Evolutionary conservation across 2,113 vertebrate species (phyloP).

Genomic region (Bos indicus): DNA sequence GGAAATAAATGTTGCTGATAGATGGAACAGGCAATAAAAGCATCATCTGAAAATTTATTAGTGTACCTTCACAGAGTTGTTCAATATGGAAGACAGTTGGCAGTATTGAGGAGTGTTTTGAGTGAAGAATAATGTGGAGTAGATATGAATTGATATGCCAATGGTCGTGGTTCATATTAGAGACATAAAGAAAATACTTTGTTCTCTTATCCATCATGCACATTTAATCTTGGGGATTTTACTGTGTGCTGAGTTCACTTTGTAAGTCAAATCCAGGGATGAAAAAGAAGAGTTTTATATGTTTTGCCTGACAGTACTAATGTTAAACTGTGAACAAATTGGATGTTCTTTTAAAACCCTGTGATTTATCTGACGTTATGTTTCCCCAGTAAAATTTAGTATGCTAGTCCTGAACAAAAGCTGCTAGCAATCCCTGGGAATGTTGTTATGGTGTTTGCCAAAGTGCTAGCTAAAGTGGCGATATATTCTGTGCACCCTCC

Average conservation of each 20-base stretch:
- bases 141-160: slow-evolving; percentile 72
- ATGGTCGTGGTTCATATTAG: slow-evolving; percentile 62
- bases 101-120: slow-evolving; percentile 61
- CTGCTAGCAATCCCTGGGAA: slow-evolving; percentile 68
- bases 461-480: slow-evolving; percentile 65
- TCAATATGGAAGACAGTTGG: slow-evolving; percentile 55
- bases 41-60: slow-evolving; percentile 78
- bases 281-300: slow-evolving; percentile 73
- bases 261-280: slow-evolving; percentile 76
- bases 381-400: slow-evolving; percentile 71
- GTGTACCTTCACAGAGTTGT: slow-evolving; percentile 58
- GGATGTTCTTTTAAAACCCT: slow-evolving; percentile 72
- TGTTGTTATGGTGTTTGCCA: slow-evolving; percentile 53
- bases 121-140: slow-evolving; percentile 69
- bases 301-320: slow-evolving; percentile 73
- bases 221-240: slow-evolving; percentile 76
- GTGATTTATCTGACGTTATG: slow-evolving; percentile 69
- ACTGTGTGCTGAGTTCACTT: slow-evolving; percentile 64
- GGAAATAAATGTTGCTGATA: slow-evolving; percentile 71
- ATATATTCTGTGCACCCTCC: slow-evolving; percentile 60
- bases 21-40: slow-evolving; percentile 74
- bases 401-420: slow-evolving; percentile 69
- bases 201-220: slow-evolving; percentile 74
- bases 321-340: slow-evolving; percentile 75
- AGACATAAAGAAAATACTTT: slow-evolving; percentile 74